Conservation (phyloP, 1,140 invertebrate genomes). For the Cherax quadricarinatus region DNA sequence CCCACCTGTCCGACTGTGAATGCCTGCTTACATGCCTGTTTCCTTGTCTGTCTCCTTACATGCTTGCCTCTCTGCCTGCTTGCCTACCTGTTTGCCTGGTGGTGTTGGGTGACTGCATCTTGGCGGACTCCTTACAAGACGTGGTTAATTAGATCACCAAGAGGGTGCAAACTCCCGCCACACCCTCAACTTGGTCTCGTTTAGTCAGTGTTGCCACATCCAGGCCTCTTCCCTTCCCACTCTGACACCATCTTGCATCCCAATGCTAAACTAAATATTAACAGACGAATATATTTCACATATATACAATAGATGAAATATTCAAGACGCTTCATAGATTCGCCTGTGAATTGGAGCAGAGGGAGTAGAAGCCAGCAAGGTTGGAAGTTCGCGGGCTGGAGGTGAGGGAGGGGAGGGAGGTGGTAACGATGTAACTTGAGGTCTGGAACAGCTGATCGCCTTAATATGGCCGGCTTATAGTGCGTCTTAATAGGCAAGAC, state of each 20-base stretch:
- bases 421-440: conserved; percentile 4
- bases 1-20: no score
- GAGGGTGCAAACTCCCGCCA: conserved; percentile 26
- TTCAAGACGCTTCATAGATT: background rate
- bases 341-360: background rate
- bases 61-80: background rate
- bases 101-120: background rate
- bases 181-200: conserved; percentile 8
- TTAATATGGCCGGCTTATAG: background rate
- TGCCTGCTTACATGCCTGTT: no score
- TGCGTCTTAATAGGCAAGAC: background rate
- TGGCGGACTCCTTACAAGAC: background rate
- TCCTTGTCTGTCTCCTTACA: no score
- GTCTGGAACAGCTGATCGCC: background rate
- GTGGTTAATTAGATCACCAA: conserved; percentile 39
- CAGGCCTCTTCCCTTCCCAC: background rate
- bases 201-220: conserved; percentile 20
- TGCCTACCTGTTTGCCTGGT: background rate
- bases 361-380: background rate
- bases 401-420: background rate
- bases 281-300: no score
- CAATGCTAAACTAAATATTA: background rate
- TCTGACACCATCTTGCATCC: background rate
- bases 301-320: background rate
- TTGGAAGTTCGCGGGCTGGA: background rate